Percentiles rank a stretch among this genome's conserved stretches.
These are phyloP conservation scores for Rhagoletis pomonella DNA, from an alignment of 1,140 invertebrate genomes.

Conservation along the genomic window DNA sequence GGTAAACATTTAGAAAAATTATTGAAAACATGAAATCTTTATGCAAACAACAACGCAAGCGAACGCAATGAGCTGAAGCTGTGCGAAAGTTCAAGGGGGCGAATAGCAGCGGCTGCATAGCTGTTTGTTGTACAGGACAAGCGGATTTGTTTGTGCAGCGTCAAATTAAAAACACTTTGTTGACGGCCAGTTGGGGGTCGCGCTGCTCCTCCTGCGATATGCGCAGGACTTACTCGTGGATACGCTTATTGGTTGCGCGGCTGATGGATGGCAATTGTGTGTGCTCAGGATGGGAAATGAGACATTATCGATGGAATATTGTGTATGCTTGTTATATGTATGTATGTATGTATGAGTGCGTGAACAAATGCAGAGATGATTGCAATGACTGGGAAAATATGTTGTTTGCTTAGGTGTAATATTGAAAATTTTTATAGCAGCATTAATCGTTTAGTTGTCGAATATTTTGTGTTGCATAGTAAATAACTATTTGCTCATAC, in stretches of 20 bases:
- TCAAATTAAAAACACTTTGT: constrained; percentile 50
- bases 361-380: not conserved
- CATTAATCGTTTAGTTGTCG: not conserved
- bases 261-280: constrained; percentile 45
- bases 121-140: not conserved
- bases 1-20: constrained; percentile 52
- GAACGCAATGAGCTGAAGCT: constrained; percentile 30
- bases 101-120: not conserved
- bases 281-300: constrained; percentile 21
- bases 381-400: not conserved
- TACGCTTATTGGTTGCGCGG: constrained; percentile 10
- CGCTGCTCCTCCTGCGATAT: not conserved
- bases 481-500: too few species aligned
- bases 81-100: not conserved
- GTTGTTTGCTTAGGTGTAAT: constrained; percentile 5
- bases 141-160: constrained; percentile 35
- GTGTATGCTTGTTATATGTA: not conserved
- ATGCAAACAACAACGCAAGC: constrained; percentile 4
- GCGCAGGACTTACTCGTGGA: not conserved
- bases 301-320: constrained; percentile 38
- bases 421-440: not conserved
- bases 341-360: not conserved
- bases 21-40: constrained; percentile 53
- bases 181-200: constrained; percentile 18
- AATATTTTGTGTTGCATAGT: too few species aligned